Percentiles rank a stretch among this genome's conserved stretches.
Evolutionary conservation across 2,888 invertebrate species (phyloP).

Genomic region (Melieria crassipennis): DNA sequence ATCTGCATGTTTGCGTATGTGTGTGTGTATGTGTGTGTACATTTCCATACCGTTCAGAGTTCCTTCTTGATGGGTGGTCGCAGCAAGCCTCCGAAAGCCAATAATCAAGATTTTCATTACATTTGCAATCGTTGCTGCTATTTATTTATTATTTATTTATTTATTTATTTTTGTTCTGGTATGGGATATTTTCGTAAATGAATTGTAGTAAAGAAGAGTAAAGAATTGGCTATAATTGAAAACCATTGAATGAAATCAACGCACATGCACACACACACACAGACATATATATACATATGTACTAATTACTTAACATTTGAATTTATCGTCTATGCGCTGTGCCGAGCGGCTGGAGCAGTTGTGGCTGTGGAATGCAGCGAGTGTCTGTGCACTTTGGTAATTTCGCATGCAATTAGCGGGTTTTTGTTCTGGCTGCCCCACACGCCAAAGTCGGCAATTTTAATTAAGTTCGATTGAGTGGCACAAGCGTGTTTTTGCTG

Average conservation of each 20-base stretch:
- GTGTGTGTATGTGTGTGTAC: background rate
- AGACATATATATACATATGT: background rate
- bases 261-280: background rate
- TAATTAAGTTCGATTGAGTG: constrained; percentile 32
- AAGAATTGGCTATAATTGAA: too few species aligned
- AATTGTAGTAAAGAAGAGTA: too few species aligned
- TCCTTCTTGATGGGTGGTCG: too few species aligned
- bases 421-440: constrained; percentile 6
- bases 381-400: constrained; percentile 9
- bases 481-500: background rate
- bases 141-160: too few species aligned
- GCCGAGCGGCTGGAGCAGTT: too few species aligned
- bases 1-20: background rate
- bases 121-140: too few species aligned
- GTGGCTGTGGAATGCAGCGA: background rate
- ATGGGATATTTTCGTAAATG: too few species aligned
- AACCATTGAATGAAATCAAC: background rate
- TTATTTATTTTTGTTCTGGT: too few species aligned
- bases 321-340: background rate
- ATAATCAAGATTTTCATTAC: too few species aligned
- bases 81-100: too few species aligned
- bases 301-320: background rate
- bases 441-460: constrained; percentile 18
- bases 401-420: constrained; percentile 30
- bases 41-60: background rate